Evolutionary conservation across 1,140 invertebrate genomes (phyloP).

Genomic region (Rhopalosiphum padi): DNA sequence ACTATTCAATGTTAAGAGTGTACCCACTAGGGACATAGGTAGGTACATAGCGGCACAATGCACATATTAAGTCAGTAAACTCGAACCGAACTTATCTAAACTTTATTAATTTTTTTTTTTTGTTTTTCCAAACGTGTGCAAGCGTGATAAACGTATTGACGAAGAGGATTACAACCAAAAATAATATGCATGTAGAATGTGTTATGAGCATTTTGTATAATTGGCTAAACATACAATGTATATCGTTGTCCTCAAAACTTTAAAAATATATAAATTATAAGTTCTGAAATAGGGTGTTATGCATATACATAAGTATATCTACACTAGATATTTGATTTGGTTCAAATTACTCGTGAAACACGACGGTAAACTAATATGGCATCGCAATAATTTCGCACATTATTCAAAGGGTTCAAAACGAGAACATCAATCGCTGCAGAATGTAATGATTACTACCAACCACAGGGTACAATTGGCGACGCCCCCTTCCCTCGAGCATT

Average conservation of each 20-base stretch:
- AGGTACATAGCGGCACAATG: not conserved
- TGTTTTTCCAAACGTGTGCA: not conserved
- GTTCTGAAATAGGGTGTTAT: not conserved
- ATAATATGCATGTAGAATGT: not conserved
- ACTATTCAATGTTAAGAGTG: not conserved
- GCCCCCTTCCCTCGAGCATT: not conserved
- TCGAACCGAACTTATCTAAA: not conserved
- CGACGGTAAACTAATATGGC: not conserved
- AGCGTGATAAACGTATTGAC: not conserved
- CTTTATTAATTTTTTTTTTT: no score
- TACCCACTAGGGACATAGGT: not conserved
- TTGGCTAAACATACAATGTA: not conserved
- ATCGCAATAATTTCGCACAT: not conserved
- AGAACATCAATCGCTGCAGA: slow-evolving; percentile 33
- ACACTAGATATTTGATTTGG: not conserved
- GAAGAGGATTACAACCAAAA: not conserved
- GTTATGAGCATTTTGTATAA: no score
- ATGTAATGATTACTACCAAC: not conserved
- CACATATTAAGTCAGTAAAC: not conserved
- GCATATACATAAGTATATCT: not conserved
- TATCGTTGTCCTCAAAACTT: not conserved
- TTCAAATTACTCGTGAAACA: not conserved
- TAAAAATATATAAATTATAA: not conserved
- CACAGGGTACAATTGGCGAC: not conserved
- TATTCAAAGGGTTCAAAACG: slow-evolving; percentile 3